Evolutionary conservation across 2,797 vertebrate species (phyloP), one percentile per base, ranked within the genome.

Genomic region (Neosilurus hyrtlii): DNA sequence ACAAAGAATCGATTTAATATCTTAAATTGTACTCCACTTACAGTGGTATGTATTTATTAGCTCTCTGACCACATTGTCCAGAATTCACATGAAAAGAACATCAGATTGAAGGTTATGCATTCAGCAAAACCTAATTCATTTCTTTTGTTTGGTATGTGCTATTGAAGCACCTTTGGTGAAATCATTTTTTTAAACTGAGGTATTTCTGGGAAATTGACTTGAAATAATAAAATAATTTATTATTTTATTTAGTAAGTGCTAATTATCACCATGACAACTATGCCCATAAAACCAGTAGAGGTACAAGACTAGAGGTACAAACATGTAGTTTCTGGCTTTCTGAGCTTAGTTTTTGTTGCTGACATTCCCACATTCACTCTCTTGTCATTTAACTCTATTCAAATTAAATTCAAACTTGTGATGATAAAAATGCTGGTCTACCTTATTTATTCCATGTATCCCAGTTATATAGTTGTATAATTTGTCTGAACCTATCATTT

Each of bases 211-310:
- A 79, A 75, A 78, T 52, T 30, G 24, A 30, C 72, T 85, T 18
- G 77, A 70, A 70, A 80, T 37, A 59, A 66, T 51, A 67, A 30
- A 30, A 24, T 70, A 37, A 43, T n/a, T 63, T 51, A 20, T 6
- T 80, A 49, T 82, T 67, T 78, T 24, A 65, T 82, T 81, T 10
- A 51, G 24, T 76, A 84, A 73, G 54, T 59, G 68, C 62, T n/a
- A n/a, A 83, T 88, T 88, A 92, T 95, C 93, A 92, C 93, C 93
- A 95, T 94, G 92, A 93, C 94, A 94, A 95, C 93, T 87, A 89
- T 90, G 91, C 89, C 88, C 87, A 89, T 89, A 90, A 89, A 88
- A 82, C 68, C 91, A 90, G 92, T 89, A n/a, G n/a, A n/a, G n/a
- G n/a, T n/a, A n/a, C n/a, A n/a, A n/a, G n/a, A n/a, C n/a, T n/a